phyloP scores from a whole-genome alignment of 2,888 invertebrate genomes.

The Myathropa florea region DNA sequence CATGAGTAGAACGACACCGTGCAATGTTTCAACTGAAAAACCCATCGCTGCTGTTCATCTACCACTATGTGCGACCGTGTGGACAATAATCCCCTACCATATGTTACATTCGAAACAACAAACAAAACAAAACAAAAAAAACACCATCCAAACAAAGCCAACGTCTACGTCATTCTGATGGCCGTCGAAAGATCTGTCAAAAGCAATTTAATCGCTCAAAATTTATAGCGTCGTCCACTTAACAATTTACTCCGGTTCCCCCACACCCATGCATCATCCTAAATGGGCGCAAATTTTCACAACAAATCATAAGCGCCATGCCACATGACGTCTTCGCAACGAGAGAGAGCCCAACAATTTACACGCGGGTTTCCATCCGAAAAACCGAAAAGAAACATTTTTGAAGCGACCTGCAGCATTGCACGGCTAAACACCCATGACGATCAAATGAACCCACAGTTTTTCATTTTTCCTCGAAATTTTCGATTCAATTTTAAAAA shows the following conservation, averaged over 20 bases:
- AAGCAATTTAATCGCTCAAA: slow-evolving; percentile 69
- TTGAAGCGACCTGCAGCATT: slow-evolving; percentile 45
- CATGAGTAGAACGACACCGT: neutral
- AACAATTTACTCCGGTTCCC: slow-evolving; percentile 74
- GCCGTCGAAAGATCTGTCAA: slow-evolving; percentile 63
- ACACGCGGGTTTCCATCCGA: slow-evolving; percentile 65
- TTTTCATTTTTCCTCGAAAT: slow-evolving; percentile 10
- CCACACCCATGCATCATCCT: slow-evolving; percentile 62
- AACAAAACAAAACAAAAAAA: neutral
- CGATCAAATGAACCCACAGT: slow-evolving; percentile 47
- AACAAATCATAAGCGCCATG: slow-evolving; percentile 73
- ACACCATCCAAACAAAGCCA: too few species aligned
- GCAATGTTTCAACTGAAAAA: neutral
- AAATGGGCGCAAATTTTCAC: slow-evolving; percentile 72
- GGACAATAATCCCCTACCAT: neutral
- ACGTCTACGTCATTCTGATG: slow-evolving; percentile 1
- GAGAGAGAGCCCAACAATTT: slow-evolving; percentile 43
- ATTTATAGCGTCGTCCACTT: slow-evolving; percentile 76
- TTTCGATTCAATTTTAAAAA: slow-evolving; percentile 18
- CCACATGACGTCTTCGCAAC: slow-evolving; percentile 47
- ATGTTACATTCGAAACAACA: neutral
- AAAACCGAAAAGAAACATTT: slow-evolving; percentile 16
- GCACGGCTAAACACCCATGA: slow-evolving; percentile 29
- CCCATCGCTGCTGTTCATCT: neutral
- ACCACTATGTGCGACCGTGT: neutral